Conservation (phyloP, 2,113 vertebrate species). For the Calypte anna region DNA sequence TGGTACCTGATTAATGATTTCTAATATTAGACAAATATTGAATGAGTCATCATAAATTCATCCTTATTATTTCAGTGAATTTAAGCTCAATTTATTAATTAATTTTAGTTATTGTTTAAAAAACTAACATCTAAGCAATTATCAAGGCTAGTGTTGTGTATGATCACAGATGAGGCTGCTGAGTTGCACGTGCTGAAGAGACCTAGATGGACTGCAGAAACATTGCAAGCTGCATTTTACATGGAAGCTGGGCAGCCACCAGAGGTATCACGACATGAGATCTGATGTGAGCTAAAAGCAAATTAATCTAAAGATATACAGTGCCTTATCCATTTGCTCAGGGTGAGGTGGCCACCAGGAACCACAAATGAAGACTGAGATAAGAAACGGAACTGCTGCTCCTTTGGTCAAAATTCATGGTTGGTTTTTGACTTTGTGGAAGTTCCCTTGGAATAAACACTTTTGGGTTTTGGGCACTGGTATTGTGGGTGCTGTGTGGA, state of each 20-base stretch:
- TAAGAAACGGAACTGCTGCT: background rate
- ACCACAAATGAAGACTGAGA: rapidly evolving
- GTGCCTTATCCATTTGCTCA: background rate
- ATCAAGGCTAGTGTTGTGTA: background rate
- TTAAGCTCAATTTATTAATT: background rate
- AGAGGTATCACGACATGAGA: background rate
- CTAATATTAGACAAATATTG: background rate
- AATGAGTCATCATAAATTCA: background rate
- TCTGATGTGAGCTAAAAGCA: background rate
- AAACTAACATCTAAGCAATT: background rate
- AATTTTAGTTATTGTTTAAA: background rate
- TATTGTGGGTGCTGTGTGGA: background rate
- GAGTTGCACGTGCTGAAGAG: background rate
- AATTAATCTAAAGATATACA: background rate
- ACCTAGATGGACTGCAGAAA: background rate
- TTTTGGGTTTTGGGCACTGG: background rate
- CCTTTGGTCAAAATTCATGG: background rate
- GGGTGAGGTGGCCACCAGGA: rapidly evolving
- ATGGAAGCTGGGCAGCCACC: background rate
- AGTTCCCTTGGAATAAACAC: background rate
- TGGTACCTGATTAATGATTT: background rate
- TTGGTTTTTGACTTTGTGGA: background rate
- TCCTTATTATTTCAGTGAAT: background rate
- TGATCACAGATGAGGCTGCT: background rate
- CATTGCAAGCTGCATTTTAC: background rate